Percentiles rank a stretch among this genome's conserved stretches.
Conservation (phyloP, 2,888 invertebrate genomes). For the Cantharis flavilabris region DNA sequence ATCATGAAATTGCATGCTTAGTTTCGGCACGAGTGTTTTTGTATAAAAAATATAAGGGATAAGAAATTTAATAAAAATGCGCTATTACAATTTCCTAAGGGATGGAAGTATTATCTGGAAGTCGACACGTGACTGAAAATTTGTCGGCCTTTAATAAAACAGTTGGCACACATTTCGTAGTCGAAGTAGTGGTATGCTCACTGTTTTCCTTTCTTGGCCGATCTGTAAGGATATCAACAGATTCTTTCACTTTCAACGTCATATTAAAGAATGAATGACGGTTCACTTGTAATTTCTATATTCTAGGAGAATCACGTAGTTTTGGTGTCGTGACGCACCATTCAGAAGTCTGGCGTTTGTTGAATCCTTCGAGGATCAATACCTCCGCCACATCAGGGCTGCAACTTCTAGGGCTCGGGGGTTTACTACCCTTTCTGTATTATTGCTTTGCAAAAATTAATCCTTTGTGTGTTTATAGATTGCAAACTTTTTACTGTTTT, state of each 20-base stretch:
- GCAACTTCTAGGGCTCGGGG: conserved; percentile 7
- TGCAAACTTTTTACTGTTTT: neutral
- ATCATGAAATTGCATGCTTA: neutral
- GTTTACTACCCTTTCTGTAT: conserved; percentile 4
- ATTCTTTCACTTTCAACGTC: conserved; percentile 6
- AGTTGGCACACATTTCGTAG: neutral
- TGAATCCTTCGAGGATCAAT: conserved; percentile 20
- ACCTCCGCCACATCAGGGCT: conserved; percentile 18
- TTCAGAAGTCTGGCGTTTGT: conserved; percentile 21
- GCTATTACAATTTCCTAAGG: neutral
- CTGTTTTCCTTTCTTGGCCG: conserved; percentile 2
- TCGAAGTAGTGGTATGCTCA: neutral
- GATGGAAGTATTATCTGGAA: neutral
- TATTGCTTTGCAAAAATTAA: neutral
- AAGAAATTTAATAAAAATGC: neutral
- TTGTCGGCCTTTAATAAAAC: neutral
- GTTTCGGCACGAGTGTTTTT: neutral
- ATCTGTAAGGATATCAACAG: conserved; percentile 9
- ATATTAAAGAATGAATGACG: conserved; percentile 6
- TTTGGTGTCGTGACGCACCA: conserved; percentile 19
- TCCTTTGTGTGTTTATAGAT: neutral
- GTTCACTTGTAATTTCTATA: conserved; percentile 10
- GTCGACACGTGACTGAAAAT: neutral
- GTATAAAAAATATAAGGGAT: neutral
- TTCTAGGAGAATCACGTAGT: conserved; percentile 18